Evolutionary conservation across 1,140 invertebrate genomes (phyloP).

Genomic region (Lordiphosa stackelbergi): DNA sequence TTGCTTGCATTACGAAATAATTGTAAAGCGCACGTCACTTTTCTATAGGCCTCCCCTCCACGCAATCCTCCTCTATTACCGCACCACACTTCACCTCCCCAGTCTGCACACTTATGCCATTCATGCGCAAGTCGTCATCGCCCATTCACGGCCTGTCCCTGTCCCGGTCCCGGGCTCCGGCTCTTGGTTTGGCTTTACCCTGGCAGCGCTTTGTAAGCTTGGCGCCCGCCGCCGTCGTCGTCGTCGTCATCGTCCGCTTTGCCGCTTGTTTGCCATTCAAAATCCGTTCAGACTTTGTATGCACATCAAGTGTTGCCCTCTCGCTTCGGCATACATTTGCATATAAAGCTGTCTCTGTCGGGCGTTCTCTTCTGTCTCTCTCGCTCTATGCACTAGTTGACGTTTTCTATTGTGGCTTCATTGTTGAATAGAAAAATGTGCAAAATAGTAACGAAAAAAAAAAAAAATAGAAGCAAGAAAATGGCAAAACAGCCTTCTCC

Average conservation of each 20-base stretch:
- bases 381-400: conserved; percentile 62
- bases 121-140: conserved; percentile 70
- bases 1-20: conserved; percentile 73
- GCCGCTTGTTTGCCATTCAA: conserved; percentile 73
- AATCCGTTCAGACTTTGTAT: conserved; percentile 74
- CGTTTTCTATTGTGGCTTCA: conserved; percentile 73
- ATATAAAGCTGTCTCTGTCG: conserved; percentile 39
- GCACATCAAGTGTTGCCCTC: conserved; percentile 58
- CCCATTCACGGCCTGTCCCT: conserved; percentile 57
- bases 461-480: conserved; percentile 44
- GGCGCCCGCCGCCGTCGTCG: conserved; percentile 17
- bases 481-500: conserved; percentile 59
- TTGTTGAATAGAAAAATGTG: conserved; percentile 76
- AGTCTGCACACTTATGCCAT: conserved; percentile 57
- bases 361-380: conserved; percentile 8
- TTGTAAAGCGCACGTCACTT: conserved; percentile 74
- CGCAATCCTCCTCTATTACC: conserved; percentile 33
- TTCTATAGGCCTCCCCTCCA: conserved; percentile 68
- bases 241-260: conserved; percentile 29
- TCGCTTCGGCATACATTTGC: conserved; percentile 51
- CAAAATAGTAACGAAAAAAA: conserved; percentile 71
- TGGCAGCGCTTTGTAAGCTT: conserved; percentile 41
- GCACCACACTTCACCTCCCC: not conserved
- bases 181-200: conserved; percentile 35
- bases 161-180: conserved; percentile 10